Evolutionary conservation across 2,797 vertebrate genomes (phyloP).

Genomic region (Cirrhinus mrigala): DNA sequence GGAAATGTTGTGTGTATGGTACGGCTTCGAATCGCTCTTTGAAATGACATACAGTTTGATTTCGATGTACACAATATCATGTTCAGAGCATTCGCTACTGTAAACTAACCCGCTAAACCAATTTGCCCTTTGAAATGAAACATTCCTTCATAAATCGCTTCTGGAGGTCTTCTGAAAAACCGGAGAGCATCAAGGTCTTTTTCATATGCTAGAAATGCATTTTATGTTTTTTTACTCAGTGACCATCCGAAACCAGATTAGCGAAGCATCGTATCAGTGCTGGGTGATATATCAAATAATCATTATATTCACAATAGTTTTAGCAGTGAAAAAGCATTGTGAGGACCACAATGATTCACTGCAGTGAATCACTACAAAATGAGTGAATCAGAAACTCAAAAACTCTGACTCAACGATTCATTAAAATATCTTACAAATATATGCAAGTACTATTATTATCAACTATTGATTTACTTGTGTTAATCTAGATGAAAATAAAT

Average conservation of each 20-base stretch:
- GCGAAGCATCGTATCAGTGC: conserved; percentile 70
- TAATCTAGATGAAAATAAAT: not conserved
- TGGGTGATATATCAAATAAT: conserved; percentile 61
- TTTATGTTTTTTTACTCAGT: not conserved
- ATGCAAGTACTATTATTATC: not conserved
- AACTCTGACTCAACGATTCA: not conserved
- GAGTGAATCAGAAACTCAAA: not conserved
- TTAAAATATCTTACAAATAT: not conserved
- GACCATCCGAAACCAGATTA: conserved; percentile 68
- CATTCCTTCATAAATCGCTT: not conserved
- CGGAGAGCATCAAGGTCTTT: not conserved
- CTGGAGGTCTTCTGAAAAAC: not conserved
- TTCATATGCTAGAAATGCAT: not conserved
- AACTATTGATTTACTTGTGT: not conserved
- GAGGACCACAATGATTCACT: not conserved
- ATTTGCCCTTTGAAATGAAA: not conserved
- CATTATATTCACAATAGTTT: too few relatives aligned
- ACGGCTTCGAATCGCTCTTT: not conserved
- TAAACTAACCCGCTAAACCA: conserved; percentile 11
- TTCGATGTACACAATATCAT: not conserved
- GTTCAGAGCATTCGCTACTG: not conserved
- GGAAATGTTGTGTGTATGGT: conserved; percentile 28
- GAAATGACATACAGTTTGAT: conserved; percentile 22
- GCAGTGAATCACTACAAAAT: conserved; percentile 1
- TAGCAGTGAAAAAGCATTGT: not conserved